Base-by-base conservation (phyloP, 2,797 vertebrate genomes). In the Tinamus major region DNA sequence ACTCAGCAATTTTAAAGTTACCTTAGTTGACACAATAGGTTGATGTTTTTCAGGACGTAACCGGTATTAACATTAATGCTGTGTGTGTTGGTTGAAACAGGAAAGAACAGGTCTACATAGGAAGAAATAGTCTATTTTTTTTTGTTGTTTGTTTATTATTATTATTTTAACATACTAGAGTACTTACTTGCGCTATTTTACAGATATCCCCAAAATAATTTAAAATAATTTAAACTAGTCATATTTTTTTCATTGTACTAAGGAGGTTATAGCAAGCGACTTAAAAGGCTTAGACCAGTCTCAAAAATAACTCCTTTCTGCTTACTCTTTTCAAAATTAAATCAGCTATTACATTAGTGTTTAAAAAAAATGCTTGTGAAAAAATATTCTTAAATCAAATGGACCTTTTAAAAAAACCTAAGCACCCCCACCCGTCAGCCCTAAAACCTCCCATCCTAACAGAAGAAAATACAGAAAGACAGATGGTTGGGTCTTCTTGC, bases 11-110 rank as follows among this genome's bases (percentile, higher is more conserved):
- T 37, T 88, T 59, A 29, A 75, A 80, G 67, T 62, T 92, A 68
- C 33, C 31, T 79, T 94, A 90, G 46, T 79, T 82, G 65, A n/a
- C 29, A 42, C 67, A 91, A 37, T 1, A 70, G 74, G 12, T 70
- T 56, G 10, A 41, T 48, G 90, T 85, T 72, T 94, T 83, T 92
- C 80, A 29, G 33, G 74, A 49, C 86, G 27, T 77, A 76, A 90
- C 27, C 51, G 39, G 17, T 58, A 23, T 20, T 94, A 79, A 90
- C 35, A 63, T 59, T 89, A 48, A 67, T 41, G 67, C 56, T 44
- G 13, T 67, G 33, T 55, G 63, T 93, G 63, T 80, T 76, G 51
- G 49, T 65, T 91, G 62, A 80, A 89, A 80, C 72, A 85, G 33
- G 46, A 85, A 64, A 42, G 19, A 75, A 42, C 65, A 62, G 71